phyloP scores from a whole-genome alignment of 30 jellyfish, hydroid and myxozoan genomes.

The Mastigias papua region DNA sequence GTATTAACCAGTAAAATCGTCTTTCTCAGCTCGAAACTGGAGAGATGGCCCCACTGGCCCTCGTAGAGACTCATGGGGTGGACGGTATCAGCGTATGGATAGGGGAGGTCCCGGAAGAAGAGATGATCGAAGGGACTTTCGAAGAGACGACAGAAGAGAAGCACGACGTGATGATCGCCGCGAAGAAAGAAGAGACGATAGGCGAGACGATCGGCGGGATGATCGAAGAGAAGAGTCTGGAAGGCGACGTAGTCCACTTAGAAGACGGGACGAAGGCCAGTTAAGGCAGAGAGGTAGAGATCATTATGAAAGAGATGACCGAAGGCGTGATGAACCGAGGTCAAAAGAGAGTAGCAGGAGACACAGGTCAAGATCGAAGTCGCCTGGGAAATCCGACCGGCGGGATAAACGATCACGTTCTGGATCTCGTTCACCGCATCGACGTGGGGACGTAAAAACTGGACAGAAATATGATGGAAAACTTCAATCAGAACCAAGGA shows the following conservation, averaged over 20 bases:
- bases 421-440: conserved; percentile 19
- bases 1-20: not conserved
- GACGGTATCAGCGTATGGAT: conserved; percentile 5
- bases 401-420: conserved; percentile 46
- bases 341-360: conserved; percentile 30
- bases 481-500: not conserved
- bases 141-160: conserved; percentile 30
- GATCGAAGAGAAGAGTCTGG: conserved; percentile 18
- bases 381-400: conserved; percentile 41
- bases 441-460: conserved; percentile 17
- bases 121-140: conserved; percentile 35
- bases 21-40: conserved; percentile 30
- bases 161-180: conserved; percentile 28
- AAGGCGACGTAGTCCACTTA: conserved; percentile 49
- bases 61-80: conserved; percentile 22
- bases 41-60: conserved; percentile 40
- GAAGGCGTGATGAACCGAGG: conserved; percentile 18
- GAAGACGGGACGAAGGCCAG: conserved; percentile 55
- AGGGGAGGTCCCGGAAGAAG: conserved; percentile 44
- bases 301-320: conserved; percentile 4
- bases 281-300: conserved; percentile 28
- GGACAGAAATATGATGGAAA: conserved; percentile 4
- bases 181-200: conserved; percentile 6
- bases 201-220: conserved; percentile 33
- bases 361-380: conserved; percentile 45